Base-by-base conservation (phyloP, 2,888 invertebrate species). In the Nomada flava region DNA sequence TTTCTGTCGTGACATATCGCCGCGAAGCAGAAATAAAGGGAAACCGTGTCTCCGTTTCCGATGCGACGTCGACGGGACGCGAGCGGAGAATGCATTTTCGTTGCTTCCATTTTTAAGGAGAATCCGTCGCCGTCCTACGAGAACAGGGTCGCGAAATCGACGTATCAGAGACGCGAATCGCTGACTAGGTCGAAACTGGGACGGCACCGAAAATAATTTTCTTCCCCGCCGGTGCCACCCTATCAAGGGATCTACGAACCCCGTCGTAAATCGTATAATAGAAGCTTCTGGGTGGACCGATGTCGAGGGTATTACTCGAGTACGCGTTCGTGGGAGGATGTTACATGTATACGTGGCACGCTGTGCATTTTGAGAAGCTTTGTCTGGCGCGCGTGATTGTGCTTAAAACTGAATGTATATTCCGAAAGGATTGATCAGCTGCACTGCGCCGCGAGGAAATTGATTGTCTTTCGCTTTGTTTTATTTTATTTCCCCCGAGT, bases 41-140 rank as follows among this genome's bases (percentile, higher is more conserved):
- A 55, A 78, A 69, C 50, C 18, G 75, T 42, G 55, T 75, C 69
- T 65, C 69, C 70, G 64, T 65, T 70, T 36, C 47, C 55, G 59
- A 59, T 52, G 52, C 52, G 55, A 29, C 29, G 47, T n/a, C 29
- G 42, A 62, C 23, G 55, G n/a, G 53, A 36, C 36, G 36, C 36
- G 36, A 7, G 7, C 36, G 36, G 36, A 7, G 55, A 78, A 70
- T 74, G 81, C 78, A 62, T 73, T 78, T 78, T 78, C 70, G 74
- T 69, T 78, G 78, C 59, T 70, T 78, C 70, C 69, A 78, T 65
- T 69, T 78, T 64, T 53, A 73, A 60, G 65, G 47, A 50, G 36
- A 53, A 55, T 59, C 65, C 71, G 20, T 26, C 50, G 18, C n/a
- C 26, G 50, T 68, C 57, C 57, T 29, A 13, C 50, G 23, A 52